These are phyloP conservation scores for Podotricha telesiphe DNA, from an alignment of 2,888 invertebrate species.

Conservation along the genomic window DNA sequence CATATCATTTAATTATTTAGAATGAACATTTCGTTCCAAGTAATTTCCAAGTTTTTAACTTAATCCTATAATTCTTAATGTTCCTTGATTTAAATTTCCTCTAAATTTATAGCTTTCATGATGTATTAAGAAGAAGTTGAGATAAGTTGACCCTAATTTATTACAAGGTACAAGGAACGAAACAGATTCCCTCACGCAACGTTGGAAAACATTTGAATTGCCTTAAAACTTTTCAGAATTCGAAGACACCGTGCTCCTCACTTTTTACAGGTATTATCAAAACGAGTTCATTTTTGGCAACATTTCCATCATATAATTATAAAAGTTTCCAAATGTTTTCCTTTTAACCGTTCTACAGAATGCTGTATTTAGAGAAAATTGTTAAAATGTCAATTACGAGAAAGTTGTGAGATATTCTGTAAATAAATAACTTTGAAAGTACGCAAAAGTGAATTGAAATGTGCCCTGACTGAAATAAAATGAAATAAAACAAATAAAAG, in stretches of 20 bases:
- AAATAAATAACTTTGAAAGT: slow-evolving; percentile 10
- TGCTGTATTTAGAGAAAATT: slow-evolving; percentile 11
- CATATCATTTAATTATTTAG: not conserved
- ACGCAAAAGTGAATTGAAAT: slow-evolving; percentile 15
- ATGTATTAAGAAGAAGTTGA: slow-evolving; percentile 35
- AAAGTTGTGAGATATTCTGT: not conserved
- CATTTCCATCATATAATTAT: slow-evolving; percentile 28
- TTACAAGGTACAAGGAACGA: slow-evolving; percentile 35
- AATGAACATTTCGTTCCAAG: not conserved
- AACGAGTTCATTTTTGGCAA: slow-evolving; percentile 19
- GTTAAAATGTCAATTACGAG: slow-evolving; percentile 10
- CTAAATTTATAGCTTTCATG: slow-evolving; percentile 35
- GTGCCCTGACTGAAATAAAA: not conserved
- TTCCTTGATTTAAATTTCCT: slow-evolving; percentile 25
- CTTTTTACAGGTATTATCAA: slow-evolving; percentile 29
- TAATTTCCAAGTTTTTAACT: not conserved
- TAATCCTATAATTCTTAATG: slow-evolving; percentile 15
- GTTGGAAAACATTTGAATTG: slow-evolving; percentile 47
- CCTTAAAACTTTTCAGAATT: slow-evolving; percentile 47
- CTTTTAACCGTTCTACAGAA: not conserved
- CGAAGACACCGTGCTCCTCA: slow-evolving; percentile 36
- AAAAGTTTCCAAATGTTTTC: slow-evolving; percentile 25
- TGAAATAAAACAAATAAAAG: not conserved
- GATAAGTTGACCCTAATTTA: slow-evolving; percentile 38
- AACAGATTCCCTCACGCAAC: slow-evolving; percentile 33